Base-by-base conservation (phyloP, 2,113 vertebrate species). In the Hemiscyllium ocellatum region DNA sequence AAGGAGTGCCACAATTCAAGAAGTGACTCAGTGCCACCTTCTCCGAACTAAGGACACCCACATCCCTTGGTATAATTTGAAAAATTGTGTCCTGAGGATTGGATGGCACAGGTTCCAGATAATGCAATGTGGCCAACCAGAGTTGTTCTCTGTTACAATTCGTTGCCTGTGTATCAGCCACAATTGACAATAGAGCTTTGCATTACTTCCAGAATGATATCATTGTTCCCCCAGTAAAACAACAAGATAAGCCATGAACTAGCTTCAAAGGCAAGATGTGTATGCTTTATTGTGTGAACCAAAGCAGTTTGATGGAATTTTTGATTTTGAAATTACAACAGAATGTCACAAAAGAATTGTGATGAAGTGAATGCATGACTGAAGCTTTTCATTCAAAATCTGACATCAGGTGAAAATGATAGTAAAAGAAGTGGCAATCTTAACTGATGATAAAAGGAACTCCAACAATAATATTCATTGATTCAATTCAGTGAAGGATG, bases 201-300 rank as follows among this genome's bases (percentile, higher is more conserved):
- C 42, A 91, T 96, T 90, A 96, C 96, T 47, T 4, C 0, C 52
- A 68, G 29, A 15, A 42, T 70, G 85, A 96, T 47, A 29, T 96
- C 56, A 33, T 20, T 87, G 69, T 85, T 96, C 95, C 47, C 26
- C 0, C 87, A 93, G 96, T 95, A 22, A 1, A 22, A 72, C n/a
- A 8, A 70, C 72, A 24, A 96, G 56, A 96, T 96, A 95, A 95
- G 96, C 3, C 61, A 96, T 66, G 89, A 66, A 66, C 66, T 95
- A 94, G 94, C 93, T 95, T 24, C 66, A 65, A 96, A 96, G 96
- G 17, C 96, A 90, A 96, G 96, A 95, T 95, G 69, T n/a, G 29
- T 80, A 10, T 13, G 95, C 95, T 96, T 78, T 96, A 96, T 89
- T 89, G 96, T 96, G 95, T 50, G 68, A 72, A 17, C 90, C 37